Percentiles rank a stretch among this genome's conserved stretches.
phyloP scores from a whole-genome alignment of 2,797 vertebrate species.

The Thalassophryne amazonica region DNA sequence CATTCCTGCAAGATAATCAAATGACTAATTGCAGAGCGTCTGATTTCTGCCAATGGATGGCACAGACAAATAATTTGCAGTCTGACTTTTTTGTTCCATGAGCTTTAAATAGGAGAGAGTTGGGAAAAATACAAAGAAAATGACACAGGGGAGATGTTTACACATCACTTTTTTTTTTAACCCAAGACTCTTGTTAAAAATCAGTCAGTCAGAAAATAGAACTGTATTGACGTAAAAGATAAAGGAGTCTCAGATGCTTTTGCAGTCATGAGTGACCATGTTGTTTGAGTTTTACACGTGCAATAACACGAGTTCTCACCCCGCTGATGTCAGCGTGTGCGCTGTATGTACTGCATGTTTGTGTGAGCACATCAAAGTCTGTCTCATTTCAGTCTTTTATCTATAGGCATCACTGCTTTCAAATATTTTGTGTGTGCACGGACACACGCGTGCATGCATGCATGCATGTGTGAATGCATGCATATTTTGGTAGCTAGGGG shows the following conservation, averaged over 20 bases:
- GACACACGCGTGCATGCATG: neutral
- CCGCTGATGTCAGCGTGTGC: neutral
- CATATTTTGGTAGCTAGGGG: no score
- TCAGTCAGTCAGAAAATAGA: conserved; percentile 41
- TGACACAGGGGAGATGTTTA: conserved; percentile 23
- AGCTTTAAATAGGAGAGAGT: conserved; percentile 43
- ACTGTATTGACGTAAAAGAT: conserved; percentile 45
- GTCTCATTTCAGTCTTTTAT: conserved; percentile 8
- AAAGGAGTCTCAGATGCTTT: conserved; percentile 24
- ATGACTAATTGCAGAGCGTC: conserved; percentile 61
- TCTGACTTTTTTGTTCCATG: conserved; percentile 27
- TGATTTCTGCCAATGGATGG: conserved; percentile 54
- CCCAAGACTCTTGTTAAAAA: conserved; percentile 32
- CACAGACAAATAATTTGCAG: conserved; percentile 43
- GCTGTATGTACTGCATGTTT: conserved; percentile 7
- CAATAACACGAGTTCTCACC: no score
- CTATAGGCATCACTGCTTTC: conserved; percentile 8
- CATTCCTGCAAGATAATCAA: conserved; percentile 63
- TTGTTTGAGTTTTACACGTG: conserved; percentile 21
- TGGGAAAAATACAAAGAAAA: conserved; percentile 39
- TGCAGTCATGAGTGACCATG: conserved; percentile 40
- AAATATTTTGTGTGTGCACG: conserved; percentile 1
- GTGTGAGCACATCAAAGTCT: conserved; percentile 6
- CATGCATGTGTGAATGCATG: neutral
- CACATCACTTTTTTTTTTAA: conserved; percentile 26